Evolutionary conservation across 37 sponge, comb jelly and placozoan genomes (phyloP).

Genomic region (Mnemiopsis leidyi): DNA sequence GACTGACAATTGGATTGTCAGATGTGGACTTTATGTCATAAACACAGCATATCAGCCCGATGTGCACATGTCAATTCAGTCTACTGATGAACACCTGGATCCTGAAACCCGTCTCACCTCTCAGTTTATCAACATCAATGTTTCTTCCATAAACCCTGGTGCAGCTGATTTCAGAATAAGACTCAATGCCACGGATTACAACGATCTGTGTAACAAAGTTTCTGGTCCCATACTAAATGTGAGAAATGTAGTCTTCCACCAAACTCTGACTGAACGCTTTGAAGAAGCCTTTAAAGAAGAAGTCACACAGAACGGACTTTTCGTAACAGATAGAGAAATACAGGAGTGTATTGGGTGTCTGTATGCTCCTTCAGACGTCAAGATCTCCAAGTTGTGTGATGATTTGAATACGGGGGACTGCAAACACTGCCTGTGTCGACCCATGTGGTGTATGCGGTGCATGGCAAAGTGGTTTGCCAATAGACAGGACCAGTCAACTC

Average conservation of each 20-base stretch:
- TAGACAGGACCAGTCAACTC: slow-evolving; percentile 82
- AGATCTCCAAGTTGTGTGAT: slow-evolving; percentile 82
- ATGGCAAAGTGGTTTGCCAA: slow-evolving; percentile 96
- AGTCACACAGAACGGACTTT: slow-evolving; percentile 75
- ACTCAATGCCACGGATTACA: slow-evolving; percentile 79
- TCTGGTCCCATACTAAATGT: slow-evolving; percentile 74
- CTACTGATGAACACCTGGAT: not conserved
- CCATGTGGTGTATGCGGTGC: slow-evolving; percentile 92
- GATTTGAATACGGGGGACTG: slow-evolving; percentile 74
- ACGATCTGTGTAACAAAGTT: slow-evolving; percentile 73
- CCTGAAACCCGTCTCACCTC: slow-evolving; percentile 45
- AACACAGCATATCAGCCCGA: slow-evolving; percentile 55
- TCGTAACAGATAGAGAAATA: slow-evolving; percentile 43
- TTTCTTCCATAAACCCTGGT: slow-evolving; percentile 31
- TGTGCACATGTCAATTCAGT: slow-evolving; percentile 26
- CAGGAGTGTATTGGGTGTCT: slow-evolving; percentile 94
- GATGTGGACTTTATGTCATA: slow-evolving; percentile 32
- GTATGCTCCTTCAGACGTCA: slow-evolving; percentile 74
- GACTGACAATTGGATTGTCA: slow-evolving; percentile 88
- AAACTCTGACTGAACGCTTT: slow-evolving; percentile 87
- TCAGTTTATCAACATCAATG: slow-evolving; percentile 68
- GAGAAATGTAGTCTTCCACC: slow-evolving; percentile 80
- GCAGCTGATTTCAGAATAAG: slow-evolving; percentile 56
- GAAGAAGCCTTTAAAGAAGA: slow-evolving; percentile 80
- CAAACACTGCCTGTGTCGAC: slow-evolving; percentile 81